These are phyloP conservation scores for Meloe dianella DNA, from an alignment of 2,888 invertebrate genomes.

Conservation along the genomic window DNA sequence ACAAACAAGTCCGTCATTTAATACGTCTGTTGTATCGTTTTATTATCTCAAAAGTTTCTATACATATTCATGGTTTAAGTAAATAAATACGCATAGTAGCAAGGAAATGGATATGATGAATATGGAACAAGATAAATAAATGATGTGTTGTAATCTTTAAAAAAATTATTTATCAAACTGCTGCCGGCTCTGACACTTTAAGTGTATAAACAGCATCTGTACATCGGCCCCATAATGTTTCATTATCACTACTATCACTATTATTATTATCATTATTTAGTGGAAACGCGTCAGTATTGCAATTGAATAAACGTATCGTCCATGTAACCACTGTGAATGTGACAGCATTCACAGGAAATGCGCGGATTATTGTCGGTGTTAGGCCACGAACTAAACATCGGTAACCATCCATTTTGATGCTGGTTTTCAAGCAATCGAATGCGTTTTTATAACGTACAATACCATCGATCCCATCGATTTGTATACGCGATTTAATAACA, in stretches of 20 bases:
- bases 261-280: slow-evolving; percentile 3
- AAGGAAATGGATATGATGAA: neutral
- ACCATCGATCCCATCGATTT: slow-evolving; percentile 69
- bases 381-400: slow-evolving; percentile 77
- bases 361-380: slow-evolving; percentile 79
- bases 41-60: neutral
- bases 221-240: slow-evolving; percentile 35
- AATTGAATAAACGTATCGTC: slow-evolving; percentile 66
- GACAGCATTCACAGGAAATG: slow-evolving; percentile 92
- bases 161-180: slow-evolving; percentile 25
- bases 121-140: neutral
- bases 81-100: neutral
- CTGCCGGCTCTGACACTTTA: slow-evolving; percentile 32
- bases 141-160: slow-evolving; percentile 13
- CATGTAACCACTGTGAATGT: slow-evolving; percentile 88
- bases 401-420: slow-evolving; percentile 73
- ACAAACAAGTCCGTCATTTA: too few relatives aligned
- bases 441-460: slow-evolving; percentile 68
- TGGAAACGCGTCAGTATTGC: slow-evolving; percentile 23
- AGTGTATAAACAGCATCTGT: slow-evolving; percentile 38
- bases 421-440: slow-evolving; percentile 75
- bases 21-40: neutral
- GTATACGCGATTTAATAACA: slow-evolving; percentile 86
- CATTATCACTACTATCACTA: slow-evolving; percentile 15
- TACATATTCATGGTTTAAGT: neutral